Conservation (phyloP, 2,888 invertebrate species). For the Himalopsyche japonica region DNA sequence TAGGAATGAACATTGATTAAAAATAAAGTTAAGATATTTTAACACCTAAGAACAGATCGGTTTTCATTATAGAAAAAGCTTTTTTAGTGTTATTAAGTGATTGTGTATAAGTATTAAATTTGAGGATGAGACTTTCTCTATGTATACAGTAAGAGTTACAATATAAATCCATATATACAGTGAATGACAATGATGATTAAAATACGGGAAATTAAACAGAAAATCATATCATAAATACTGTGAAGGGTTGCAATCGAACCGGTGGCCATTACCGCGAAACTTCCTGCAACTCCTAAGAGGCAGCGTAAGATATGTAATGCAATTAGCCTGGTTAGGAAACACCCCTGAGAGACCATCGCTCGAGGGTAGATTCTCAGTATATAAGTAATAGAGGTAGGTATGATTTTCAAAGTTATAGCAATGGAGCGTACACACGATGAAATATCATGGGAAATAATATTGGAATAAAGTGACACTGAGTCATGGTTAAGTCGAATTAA, state of each 20-base stretch:
- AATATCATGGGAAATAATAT: neutral
- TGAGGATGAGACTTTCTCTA: too few species aligned
- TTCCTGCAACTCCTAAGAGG: neutral
- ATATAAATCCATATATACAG: too few species aligned
- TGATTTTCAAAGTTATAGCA: neutral
- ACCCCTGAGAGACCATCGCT: neutral
- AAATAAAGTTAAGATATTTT: too few species aligned
- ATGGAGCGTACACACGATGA: neutral
- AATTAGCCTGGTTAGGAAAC: slow-evolving; percentile 22
- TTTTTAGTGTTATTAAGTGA: too few species aligned
- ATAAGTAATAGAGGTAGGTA: neutral
- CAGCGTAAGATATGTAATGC: slow-evolving; percentile 11
- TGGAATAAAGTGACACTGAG: too few species aligned
- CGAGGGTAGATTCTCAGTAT: neutral
- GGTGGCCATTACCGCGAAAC: neutral
- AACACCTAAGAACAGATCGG: too few species aligned
- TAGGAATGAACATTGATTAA: too few species aligned
- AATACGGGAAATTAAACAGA: neutral
- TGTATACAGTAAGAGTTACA: too few species aligned
- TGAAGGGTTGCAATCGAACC: neutral
- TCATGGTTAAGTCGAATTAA: too few species aligned
- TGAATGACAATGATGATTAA: neutral
- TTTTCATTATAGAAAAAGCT: too few species aligned
- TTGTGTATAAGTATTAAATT: too few species aligned
- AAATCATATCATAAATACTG: neutral